These are phyloP conservation scores for Reticulitermes lucifugus DNA, from an alignment of 2,888 invertebrate genomes.

Conservation along the genomic window DNA sequence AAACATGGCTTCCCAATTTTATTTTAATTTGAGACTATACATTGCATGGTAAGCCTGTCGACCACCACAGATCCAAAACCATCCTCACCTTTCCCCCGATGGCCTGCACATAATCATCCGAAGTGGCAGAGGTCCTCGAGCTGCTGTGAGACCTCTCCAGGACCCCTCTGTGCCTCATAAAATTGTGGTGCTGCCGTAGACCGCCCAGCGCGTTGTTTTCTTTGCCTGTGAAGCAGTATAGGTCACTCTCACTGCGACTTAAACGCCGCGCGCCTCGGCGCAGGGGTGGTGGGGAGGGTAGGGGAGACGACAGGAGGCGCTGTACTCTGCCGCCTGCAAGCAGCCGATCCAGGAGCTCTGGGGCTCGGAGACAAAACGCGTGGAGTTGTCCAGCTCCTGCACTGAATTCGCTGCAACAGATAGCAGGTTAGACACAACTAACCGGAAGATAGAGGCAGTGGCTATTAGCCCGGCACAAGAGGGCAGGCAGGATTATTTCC, in stretches of 20 bases:
- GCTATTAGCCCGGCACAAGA: too few species aligned
- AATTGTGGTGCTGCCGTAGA: slow-evolving; percentile 6
- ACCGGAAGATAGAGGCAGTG: too few species aligned
- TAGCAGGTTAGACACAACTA: not conserved
- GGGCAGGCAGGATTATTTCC: too few species aligned
- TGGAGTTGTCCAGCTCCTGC: slow-evolving; percentile 68
- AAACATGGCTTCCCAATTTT: too few species aligned
- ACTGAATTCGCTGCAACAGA: slow-evolving; percentile 64
- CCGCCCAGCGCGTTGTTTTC: not conserved
- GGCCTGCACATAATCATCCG: slow-evolving; percentile 60
- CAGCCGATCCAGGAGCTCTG: slow-evolving; percentile 64
- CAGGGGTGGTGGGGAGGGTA: slow-evolving; percentile 52
- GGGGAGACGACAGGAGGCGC: slow-evolving; percentile 42
- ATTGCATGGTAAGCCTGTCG: too few species aligned
- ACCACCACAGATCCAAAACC: not conserved
- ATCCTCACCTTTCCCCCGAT: slow-evolving; percentile 59
- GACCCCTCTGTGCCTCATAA: not conserved
- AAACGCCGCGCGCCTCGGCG: slow-evolving; percentile 59
- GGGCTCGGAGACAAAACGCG: slow-evolving; percentile 65
- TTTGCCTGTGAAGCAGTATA: slow-evolving; percentile 55
- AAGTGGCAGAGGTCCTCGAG: slow-evolving; percentile 62
- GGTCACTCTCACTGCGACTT: slow-evolving; percentile 68
- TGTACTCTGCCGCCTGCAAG: slow-evolving; percentile 41
- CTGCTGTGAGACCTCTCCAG: slow-evolving; percentile 56
- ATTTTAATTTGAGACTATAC: too few species aligned